Base-by-base conservation (phyloP, 2,797 vertebrate genomes). In the Cheracebus regulus region DNA sequence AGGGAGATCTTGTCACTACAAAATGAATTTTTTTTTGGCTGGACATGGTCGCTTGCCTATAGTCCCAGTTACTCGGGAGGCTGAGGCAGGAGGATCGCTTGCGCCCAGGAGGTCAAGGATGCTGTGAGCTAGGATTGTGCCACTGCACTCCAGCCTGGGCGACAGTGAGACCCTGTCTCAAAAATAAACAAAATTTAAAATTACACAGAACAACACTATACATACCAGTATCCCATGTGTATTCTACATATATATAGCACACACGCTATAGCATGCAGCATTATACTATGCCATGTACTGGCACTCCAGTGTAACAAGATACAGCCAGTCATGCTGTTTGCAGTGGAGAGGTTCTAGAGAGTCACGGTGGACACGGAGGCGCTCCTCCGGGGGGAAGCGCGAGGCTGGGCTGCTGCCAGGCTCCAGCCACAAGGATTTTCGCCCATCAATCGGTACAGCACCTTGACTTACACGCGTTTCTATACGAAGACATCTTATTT, bases 231-330 rank as follows among this genome's bases (percentile, higher is more conserved):
- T n/a, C 30, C 33, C 7, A 1, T n/a, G 33, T 7, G 17, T 67
- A 67, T 2, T 7, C 7, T 28, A 7, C 4, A 3, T 1, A 13
- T 1, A 4, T 4, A 14, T 39, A 0, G 10, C 9, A 3, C 9
- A 22, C 2, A 4, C 0, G 2, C 30, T 20, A 8, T 2, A 39
- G 8, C 0, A 28, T 2, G 0, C 2, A 39, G 10, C 58, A 0
- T 33, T 0, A 2, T 0, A 7, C 1, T 5, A 1, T 4, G 1
- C 5, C 17, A 17, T 6, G 28, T 17, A n/a, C 2, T 2, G 12
- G 55, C 39, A 14, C 73, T 39, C 19, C 52, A 2, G 1, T 17
- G 36, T 44, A 13, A 41, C 50, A 30, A 33, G 46, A 79, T 3
- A 5, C 22, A 28, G 55, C 39, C 44, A 5, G 0, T 12, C 30